Base-by-base conservation (phyloP, 1,140 invertebrate species). In the Holcopasites calliopsidis region DNA sequence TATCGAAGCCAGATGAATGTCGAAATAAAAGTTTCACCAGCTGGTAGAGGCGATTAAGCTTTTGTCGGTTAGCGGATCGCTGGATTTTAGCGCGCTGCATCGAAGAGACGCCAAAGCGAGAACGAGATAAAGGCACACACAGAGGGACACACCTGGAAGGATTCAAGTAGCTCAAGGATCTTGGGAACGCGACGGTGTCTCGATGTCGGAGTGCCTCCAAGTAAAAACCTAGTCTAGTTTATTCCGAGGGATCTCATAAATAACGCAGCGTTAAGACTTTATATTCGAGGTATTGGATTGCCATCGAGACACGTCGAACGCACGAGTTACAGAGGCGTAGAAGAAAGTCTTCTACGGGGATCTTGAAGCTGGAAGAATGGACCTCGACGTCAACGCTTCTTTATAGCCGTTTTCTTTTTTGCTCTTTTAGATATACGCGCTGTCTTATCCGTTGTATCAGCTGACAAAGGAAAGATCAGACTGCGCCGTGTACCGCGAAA, bases 361-460 rank as follows among this genome's bases (percentile, higher is more conserved):
- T 26, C 44, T 54, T 35, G 8, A 23, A 21, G n/a, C 18, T 10
- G 50, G 57, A 2, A 26, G 33, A 42, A 58, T 13, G 16, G 21
- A n/a, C 47, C 33, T 42, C 58, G 38, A 26, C 52, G 65, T 55
- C 57, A 42, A 55, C 65, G 47, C 58, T 72, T 72, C 62, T 72
- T 72, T 72, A 72, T 61, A 72, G 69, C n/a, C 35, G 35, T n/a
- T n/a, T n/a, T n/a, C n/a, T n/a, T n/a, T n/a, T n/a, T n/a, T n/a
- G n/a, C n/a, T n/a, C 47, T 70, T 58, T n/a, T 28, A 68, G 65
- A 52, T 40, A 28, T 58, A 58, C 33, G 33, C 33, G 50, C 21
- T n/a, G 42, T 60, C 54, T 57, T 52, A 60, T 71, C 55, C 54
- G 61, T 23, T 57, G 69, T 71, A 71, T 71, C n/a, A 55, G 44